Base-by-base conservation (phyloP, 2,888 invertebrate species). In the Drosophila aldrichi region DNA sequence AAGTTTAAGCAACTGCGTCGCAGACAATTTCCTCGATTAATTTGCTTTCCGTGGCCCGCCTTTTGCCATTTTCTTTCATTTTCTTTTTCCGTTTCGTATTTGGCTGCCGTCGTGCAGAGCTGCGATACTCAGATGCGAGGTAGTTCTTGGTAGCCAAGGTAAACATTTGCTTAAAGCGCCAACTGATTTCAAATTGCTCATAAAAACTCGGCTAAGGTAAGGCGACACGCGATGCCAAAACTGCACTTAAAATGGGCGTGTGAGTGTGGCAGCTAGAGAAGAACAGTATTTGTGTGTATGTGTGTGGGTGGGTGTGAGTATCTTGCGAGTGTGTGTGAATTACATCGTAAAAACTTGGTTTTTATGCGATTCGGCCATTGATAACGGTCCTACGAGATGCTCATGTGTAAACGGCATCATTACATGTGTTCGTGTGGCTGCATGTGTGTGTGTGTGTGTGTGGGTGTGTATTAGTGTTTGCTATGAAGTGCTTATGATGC, bases 21-120 rank as follows among this genome's bases (percentile, higher is more conserved):
- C 82, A 82, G 82, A 81, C 86, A 87, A 87, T 87, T 87, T 87
- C 86, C 86, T 87, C 88, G 88, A 89, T 87, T 87, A 87, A 87
- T 87, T 87, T 87, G 82, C 88, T 82, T 89, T 86, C 88, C 84
- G 81, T 71, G 73, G 18, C 56, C 25, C 73, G 83, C 81, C 83
- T 81, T 86, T 80, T 82, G 78, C 80, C 70, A 83, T 86, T 87
- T 84, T 89, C 84, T 70, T 82, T 71, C 68, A 70, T 80, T 73
- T 72, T 77, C 87, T 74, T 76, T 78, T 84, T 77, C 82, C 75
- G 69, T 61, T 81, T 88, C 69, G 67, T 79, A 79, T 88, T 87
- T 82, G 71, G 65, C 66, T 67, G 67, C 49, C 70, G 65, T 59
- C 56, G 54, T 54, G 41, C 40, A 20, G 51, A 22, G 22, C 22